Evolutionary conservation across 2,888 invertebrate species (phyloP).

Genomic region (Sesia apiformis): DNA sequence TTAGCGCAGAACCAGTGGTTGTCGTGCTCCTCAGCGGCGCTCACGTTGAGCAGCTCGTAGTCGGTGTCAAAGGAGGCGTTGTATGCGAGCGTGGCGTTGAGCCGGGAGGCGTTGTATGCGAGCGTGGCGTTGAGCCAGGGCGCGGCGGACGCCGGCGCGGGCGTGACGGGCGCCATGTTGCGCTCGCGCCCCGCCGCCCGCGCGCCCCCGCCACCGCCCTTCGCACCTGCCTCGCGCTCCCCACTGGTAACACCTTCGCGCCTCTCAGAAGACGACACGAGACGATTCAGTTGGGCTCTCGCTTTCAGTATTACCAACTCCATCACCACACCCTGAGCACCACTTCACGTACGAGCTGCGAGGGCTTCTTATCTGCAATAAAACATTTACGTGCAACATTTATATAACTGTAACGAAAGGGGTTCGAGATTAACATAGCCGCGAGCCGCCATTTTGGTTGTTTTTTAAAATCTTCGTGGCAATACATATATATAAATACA

Average conservation of each 20-base stretch:
- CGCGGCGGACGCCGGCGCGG: conserved; percentile 56
- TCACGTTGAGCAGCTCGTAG: conserved; percentile 61
- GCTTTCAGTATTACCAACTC: conserved; percentile 77
- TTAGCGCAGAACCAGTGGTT: conserved; percentile 79
- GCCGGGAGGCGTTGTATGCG: conserved; percentile 37
- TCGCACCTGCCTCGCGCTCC: conserved; percentile 27
- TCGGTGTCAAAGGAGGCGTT: conserved; percentile 70
- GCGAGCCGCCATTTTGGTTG: no score
- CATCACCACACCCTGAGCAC: conserved; percentile 64
- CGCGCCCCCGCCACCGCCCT: conserved; percentile 31
- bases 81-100: conserved; percentile 71
- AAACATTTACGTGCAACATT: neutral
- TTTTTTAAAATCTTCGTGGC: no score
- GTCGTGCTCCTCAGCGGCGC: conserved; percentile 56
- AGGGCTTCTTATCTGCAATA: conserved; percentile 34
- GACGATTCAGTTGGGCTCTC: conserved; percentile 76
- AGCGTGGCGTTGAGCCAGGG: conserved; percentile 56
- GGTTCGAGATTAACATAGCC: no score
- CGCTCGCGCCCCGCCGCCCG: conserved; percentile 45
- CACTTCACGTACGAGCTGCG: conserved; percentile 35
- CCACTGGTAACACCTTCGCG: conserved; percentile 30
- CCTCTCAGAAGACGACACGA: conserved; percentile 61
- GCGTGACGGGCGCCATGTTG: conserved; percentile 61
- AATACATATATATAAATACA: no score
- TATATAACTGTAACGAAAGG: no score